Evolutionary conservation across 2,888 invertebrate species (phyloP), one percentile per base, ranked within the genome.

Genomic region (Ectropis crepuscularia): DNA sequence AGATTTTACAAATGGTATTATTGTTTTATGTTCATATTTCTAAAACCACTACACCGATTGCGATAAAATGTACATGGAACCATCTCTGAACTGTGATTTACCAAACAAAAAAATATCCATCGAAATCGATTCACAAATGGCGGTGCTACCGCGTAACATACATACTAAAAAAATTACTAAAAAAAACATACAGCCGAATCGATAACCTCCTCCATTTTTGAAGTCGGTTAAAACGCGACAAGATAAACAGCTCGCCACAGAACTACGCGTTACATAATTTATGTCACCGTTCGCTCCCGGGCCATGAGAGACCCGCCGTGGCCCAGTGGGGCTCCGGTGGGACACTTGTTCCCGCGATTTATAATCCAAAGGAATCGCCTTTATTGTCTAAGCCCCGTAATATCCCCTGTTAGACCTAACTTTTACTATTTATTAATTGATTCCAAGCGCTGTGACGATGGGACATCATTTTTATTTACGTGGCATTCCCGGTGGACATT

Each of bases 351-450:
- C 59, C 77, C 74, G 76, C 69, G 77, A 86, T 87, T 85, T 86
- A 87, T 85, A 67, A 51, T 38, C 74, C 75, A 75, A n/a, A 74
- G 77, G 74, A 75, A 71, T 72, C 74, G 53, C 64, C 74, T 74
- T 69, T 77, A 79, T 80, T 80, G 81, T 80, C 75, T 81, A 74
- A 72, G 69, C 65, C 62, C 71, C 70, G 71, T 82, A 80, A 80
- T 80, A 77, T 74, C 75, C 75, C 78, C 73, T 74, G 76, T 77
- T 77, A 79, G 69, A 71, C 73, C 74, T 74, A 74, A 76, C 76
- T 79, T 86, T 85, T 86, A 87, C 85, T 85, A 86, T 85, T 85
- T 86, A 86, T 86, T 85, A 87, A 86, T 85, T 84, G 84, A 83
- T 82, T 79, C 73, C 71, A 76, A 79, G 78, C 66, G 63, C 65